Base-by-base conservation (phyloP, 2,888 invertebrate species). In the Carterocephalus palaemon region DNA sequence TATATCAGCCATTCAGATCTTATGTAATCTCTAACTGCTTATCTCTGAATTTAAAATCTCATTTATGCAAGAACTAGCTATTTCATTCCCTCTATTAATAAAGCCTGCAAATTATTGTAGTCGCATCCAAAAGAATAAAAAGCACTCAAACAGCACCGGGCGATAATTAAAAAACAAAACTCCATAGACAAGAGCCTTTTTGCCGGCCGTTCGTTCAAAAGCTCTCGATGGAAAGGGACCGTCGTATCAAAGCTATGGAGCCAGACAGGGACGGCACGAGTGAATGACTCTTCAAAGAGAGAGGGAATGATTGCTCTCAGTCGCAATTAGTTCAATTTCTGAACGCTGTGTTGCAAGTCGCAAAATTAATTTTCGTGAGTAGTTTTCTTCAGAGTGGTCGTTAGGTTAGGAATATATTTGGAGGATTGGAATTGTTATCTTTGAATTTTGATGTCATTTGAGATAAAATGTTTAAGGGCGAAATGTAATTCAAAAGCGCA, bases 251-350 rank as follows among this genome's bases (percentile, higher is more conserved):
- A 43, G 29, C 12, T 2, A 28, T 29, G 12, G 23, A 17, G n/a
- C n/a, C n/a, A 24, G 45, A 45, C 13, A 24, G 45, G 9, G 45
- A 45, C 9, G 17, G 13, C 23, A 13, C 24, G 9, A 34, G 7
- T 24, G 29, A 37, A 45, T 37, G 45, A 45, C 36, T 43, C 43
- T 38, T 29, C 38, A 38, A 32, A 29, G 29, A 29, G 32, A 33
- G 37, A 45, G 29, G 12, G 34, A 33, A 37, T 20, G 45, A 45
- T 45, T 45, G 43, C 43, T 57, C 37, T 45, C 59, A 56, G 57
- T 66, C 60, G 64, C 71, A 77, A 81, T 80, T 80, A 77, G 78
- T 67, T 67, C 72, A 78, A 78, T 79, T 77, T 73, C 61, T 58
- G 67, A 70, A 75, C 61, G 66, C 69, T 51, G 61, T 71, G 67